These are phyloP conservation scores for Pseudochirops corinnae DNA, from an alignment of 2,797 vertebrate species.

Conservation along the genomic window DNA sequence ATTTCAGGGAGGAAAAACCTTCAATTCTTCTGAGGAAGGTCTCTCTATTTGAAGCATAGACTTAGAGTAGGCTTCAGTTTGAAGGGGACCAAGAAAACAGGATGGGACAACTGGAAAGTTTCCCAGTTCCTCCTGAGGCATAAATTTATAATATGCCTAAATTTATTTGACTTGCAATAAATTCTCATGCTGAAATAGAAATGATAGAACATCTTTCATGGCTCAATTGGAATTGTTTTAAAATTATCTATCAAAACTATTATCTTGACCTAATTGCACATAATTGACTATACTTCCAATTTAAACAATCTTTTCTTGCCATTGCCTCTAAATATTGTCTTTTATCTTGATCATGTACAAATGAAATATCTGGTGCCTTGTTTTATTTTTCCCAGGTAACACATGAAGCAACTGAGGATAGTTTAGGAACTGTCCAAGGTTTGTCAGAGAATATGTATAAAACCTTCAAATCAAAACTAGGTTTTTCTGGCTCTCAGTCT, in stretches of 20 bases:
- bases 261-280: neutral
- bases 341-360: slow-evolving; percentile 42
- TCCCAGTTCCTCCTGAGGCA: neutral
- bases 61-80: neutral
- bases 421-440: neutral
- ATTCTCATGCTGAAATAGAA: neutral
- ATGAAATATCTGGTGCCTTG: neutral
- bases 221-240: neutral
- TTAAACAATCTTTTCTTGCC: slow-evolving; percentile 12
- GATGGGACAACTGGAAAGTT: neutral
- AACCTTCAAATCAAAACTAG: slow-evolving; percentile 19
- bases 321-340: neutral
- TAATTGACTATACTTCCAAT: neutral
- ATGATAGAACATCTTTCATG: neutral
- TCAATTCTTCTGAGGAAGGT: neutral
- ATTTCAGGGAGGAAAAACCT: neutral
- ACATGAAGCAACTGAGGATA: neutral
- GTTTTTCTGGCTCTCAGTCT: slow-evolving; percentile 28
- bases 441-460: neutral
- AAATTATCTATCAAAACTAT: neutral
- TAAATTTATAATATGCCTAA: neutral
- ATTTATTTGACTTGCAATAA: neutral
- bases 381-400: slow-evolving; percentile 31
- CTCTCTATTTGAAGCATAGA: neutral
- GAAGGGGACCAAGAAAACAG: neutral